Evolutionary conservation across 2,113 vertebrate genomes (phyloP), one percentile per base, ranked within the genome.

Genomic region (Blennius ocellaris): DNA sequence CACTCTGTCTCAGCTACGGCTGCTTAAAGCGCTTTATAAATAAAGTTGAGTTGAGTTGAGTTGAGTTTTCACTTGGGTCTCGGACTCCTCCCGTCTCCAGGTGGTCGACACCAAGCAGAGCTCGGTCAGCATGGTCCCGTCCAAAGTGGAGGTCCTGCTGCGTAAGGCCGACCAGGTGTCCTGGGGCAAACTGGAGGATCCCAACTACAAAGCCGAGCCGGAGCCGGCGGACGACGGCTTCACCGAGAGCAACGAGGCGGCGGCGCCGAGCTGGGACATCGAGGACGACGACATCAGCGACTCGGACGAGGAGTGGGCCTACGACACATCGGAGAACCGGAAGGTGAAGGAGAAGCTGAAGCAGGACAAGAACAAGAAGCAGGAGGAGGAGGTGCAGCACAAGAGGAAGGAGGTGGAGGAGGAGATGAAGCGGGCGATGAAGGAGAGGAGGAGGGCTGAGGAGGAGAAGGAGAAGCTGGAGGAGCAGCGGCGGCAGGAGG

Each of bases 181-280:
- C 55, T 99, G 98, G 98, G 95, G 95, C 30, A 95, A 94, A 85
- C 94, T 99, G 89, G 96, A 99, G 81, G 93, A 97, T 72, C 85
- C 94, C 0, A 61, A 89, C 81, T 51, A 90, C 83, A 90, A 91
- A 12, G 72, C 39, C 0, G 88, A 88, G 51, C 85, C 86, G 0
- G 57, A 93, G 52, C 66, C 64, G 8, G 70, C 85, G 17, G 81
- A 90, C 36, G 65, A 88, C 1, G 0, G 39, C 5, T 37, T 52
- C 37, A 8, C 1, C 0, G 78, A 87, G 4, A 21, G 50, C 59
- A 39, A 7, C 0, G 78, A 86, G 12, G 1, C 40, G 0, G 0
- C 21, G 3, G 71, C 65, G 44, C 76, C 85, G 0, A 40, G 87
- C 48, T 92, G 90, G 91, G 91, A 95, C 83, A 93, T 94, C n/a